A percentile compares a stretch with the other conserved stretches of the same genome.
phyloP scores from a whole-genome alignment of 2,888 invertebrate species.

The Andrena minutula region DNA sequence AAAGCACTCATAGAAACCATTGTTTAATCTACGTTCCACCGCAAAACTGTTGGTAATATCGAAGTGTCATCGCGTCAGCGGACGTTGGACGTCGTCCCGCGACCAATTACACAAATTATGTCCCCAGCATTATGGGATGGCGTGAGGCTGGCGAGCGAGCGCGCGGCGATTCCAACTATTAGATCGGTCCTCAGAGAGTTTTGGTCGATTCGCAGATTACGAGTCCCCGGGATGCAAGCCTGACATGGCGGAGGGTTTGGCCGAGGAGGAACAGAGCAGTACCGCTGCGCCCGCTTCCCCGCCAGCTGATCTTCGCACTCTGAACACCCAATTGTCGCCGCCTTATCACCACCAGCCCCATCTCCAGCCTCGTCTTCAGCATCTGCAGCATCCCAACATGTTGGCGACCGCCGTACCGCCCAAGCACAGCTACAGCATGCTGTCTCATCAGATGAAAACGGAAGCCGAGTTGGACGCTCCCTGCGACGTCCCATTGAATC shows the following conservation, averaged over 20 bases:
- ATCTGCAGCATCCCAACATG: constrained; percentile 82
- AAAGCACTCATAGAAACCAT: too few relatives aligned
- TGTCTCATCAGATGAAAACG: constrained; percentile 83
- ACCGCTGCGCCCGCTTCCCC: constrained; percentile 87
- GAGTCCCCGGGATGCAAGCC: constrained; percentile 92
- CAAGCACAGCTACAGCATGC: constrained; percentile 83
- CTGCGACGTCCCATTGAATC: constrained; percentile 84
- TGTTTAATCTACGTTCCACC: neutral
- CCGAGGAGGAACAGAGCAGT: constrained; percentile 87
- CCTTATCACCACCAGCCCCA: constrained; percentile 82
- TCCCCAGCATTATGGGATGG: constrained; percentile 70
- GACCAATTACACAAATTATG: constrained; percentile 59
- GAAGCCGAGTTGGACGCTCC: constrained; percentile 82
- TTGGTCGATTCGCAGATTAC: constrained; percentile 86
- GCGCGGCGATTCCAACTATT: constrained; percentile 64
- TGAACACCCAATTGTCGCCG: constrained; percentile 83
- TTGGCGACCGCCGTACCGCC: constrained; percentile 83
- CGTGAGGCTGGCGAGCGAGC: constrained; percentile 47
- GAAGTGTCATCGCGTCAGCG: neutral
- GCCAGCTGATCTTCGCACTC: constrained; percentile 85
- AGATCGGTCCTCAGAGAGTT: constrained; percentile 74
- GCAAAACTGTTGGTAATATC: neutral
- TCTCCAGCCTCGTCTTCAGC: constrained; percentile 79
- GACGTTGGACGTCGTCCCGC: neutral
- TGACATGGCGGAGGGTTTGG: constrained; percentile 94